Base-by-base conservation (phyloP, 1,140 invertebrate genomes). In the Araneus ventricosus region DNA sequence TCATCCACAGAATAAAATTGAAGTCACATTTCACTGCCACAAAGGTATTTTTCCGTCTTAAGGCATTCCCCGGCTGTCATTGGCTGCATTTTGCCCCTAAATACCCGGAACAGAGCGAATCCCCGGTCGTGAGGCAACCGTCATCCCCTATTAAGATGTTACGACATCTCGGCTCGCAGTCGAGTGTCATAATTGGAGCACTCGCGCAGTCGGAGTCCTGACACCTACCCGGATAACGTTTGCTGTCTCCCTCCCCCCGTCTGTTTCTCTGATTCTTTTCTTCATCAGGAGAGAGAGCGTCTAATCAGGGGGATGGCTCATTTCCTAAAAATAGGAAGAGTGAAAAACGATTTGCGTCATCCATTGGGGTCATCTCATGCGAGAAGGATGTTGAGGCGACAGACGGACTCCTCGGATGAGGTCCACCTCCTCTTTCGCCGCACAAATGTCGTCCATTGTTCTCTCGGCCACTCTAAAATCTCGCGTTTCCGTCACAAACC, bases 251-350 rank as follows among this genome's bases (percentile, higher is more conserved):
- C 22, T 30, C 67, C 30, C 67, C 4, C 67, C 30, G 10, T 75
- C 30, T 20, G 30, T 75, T 75, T 75, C 27, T 75, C 70, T 34
- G 70, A 75, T 75, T 75, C 30, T 75, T 17, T 20, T 8, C 27
- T 20, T 75, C 70, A 52, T 52, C 45, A 17, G 45, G 45, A 52
- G 45, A 0, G 45, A 52, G 10, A 52, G 45, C 45, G 17, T 75
- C 70, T 34, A 34, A 37, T 75, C 70, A 37, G 30, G 10, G 30
- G 70, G 70, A 75, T 75, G 70, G 70, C 70, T 84, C 59, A 37
- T 87, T 87, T 87, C 85, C 57, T 87, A 87, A 87, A 87, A 87
- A 87, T 87, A 87, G 85, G 85, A 87, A 87, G 41, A 39, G 75
- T 52, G n/a, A 34, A 86, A 86, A 86, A 59, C 34, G 85, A 61